phyloP scores from a whole-genome alignment of 2,888 invertebrate genomes.

The Junonia oenone region DNA sequence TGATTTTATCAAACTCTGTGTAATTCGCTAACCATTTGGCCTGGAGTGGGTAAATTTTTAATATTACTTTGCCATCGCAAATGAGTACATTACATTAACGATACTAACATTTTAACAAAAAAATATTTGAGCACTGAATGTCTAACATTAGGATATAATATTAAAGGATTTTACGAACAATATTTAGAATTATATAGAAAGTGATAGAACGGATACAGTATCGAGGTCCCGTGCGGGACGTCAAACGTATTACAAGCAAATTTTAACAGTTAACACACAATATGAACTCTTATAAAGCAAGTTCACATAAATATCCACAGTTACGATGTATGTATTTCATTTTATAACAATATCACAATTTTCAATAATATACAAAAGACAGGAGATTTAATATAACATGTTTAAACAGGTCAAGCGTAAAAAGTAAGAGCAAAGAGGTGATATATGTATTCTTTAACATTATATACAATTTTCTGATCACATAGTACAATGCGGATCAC shows the following conservation, averaged over 20 bases:
- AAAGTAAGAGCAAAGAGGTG: constrained; percentile 66
- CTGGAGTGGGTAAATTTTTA: constrained; percentile 38
- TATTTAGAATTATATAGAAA: constrained; percentile 26
- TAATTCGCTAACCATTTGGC: constrained; percentile 30
- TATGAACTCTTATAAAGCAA: constrained; percentile 49
- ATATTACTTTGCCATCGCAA: constrained; percentile 33
- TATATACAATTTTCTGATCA: constrained; percentile 54
- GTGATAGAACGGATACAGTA: constrained; percentile 22
- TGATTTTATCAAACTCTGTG: constrained; percentile 60
- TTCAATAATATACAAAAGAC: constrained; percentile 77
- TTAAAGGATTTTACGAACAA: constrained; percentile 31
- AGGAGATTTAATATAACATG: constrained; percentile 67
- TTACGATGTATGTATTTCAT: constrained; percentile 54
- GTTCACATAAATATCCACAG: constrained; percentile 52
- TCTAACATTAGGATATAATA: constrained; percentile 32
- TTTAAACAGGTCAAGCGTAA: constrained; percentile 73
- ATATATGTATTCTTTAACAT: constrained; percentile 50
- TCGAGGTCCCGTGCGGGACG: constrained; percentile 10
- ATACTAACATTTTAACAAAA: constrained; percentile 47
- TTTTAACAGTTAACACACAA: constrained; percentile 48
- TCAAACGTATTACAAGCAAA: constrained; percentile 30
- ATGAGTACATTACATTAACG: constrained; percentile 31
- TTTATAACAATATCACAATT: constrained; percentile 79
- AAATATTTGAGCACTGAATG: constrained; percentile 68
- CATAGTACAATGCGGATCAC: constrained; percentile 51